phyloP scores from a whole-genome alignment of 2,797 vertebrate genomes.

The Myotis vivesi region DNA sequence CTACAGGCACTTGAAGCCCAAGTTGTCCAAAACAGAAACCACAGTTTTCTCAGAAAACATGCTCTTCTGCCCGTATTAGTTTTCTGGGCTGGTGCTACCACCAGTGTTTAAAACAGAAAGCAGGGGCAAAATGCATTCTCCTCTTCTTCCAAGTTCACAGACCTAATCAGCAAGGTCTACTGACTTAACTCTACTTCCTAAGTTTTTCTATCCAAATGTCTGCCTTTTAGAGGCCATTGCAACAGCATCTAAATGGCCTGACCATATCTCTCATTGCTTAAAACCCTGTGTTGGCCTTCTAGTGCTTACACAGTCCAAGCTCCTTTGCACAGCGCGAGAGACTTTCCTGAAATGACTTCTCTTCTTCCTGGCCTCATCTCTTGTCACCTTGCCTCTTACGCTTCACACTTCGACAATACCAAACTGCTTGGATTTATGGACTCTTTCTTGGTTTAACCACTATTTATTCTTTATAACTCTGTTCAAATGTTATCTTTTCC shows the following conservation, averaged over 20 bases:
- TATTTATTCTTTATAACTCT: neutral
- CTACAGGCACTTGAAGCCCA: neutral
- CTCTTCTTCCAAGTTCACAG: neutral
- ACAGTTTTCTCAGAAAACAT: neutral
- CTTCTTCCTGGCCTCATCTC: neutral
- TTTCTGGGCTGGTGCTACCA: neutral
- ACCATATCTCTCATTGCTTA: neutral
- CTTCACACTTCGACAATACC: neutral
- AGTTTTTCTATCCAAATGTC: neutral
- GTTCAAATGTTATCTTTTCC: neutral
- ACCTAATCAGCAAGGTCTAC: neutral
- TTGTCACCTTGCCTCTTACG: neutral
- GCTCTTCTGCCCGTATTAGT: neutral
- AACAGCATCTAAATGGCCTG: neutral
- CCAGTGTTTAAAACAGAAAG: neutral
- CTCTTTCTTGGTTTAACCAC: neutral
- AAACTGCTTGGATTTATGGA: neutral
- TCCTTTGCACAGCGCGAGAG: neutral
- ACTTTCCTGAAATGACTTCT: neutral
- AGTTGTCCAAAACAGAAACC: neutral
- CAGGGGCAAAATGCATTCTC: neutral
- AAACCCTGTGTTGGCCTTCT: neutral
- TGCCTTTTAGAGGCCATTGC: neutral
- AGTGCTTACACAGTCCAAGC: neutral
- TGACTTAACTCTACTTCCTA: neutral